Percentiles rank a stretch among this genome's conserved stretches.
Conservation (phyloP, 2,888 invertebrate species). For the Plemyria rubiginata region DNA sequence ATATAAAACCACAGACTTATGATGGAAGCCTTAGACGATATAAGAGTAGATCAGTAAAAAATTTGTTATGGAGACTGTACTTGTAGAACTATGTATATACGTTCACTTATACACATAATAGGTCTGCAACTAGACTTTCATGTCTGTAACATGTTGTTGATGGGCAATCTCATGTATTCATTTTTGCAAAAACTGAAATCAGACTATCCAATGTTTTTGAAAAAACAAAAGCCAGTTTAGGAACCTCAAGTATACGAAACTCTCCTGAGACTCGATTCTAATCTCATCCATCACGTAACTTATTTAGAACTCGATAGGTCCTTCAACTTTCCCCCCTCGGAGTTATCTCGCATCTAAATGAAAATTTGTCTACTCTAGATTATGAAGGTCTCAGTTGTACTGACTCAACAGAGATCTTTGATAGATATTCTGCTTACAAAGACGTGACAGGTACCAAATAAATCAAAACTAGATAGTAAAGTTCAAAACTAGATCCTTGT, state of each 20-base stretch:
- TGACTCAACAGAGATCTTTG: conserved; percentile 46
- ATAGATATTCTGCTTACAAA: conserved; percentile 49
- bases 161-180: too few species aligned
- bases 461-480: conserved; percentile 41
- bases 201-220: background rate
- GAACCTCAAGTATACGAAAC: conserved; percentile 1
- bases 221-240: background rate
- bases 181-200: background rate
- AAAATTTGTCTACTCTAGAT: conserved; percentile 56
- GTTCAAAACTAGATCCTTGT: too few species aligned
- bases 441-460: conserved; percentile 48
- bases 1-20: background rate
- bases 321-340: conserved; percentile 32
- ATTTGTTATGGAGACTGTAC: too few species aligned
- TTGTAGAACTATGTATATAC: too few species aligned
- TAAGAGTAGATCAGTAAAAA: too few species aligned
- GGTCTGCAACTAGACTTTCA: too few species aligned
- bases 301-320: conserved; percentile 27
- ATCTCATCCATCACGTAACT: conserved; percentile 31
- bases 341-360: conserved; percentile 52
- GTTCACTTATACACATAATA: too few species aligned
- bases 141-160: too few species aligned
- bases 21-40: too few species aligned
- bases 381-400: conserved; percentile 46
- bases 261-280: conserved; percentile 12